Evolutionary conservation across 2,888 invertebrate genomes (phyloP).

Genomic region (Drosophila recens): DNA sequence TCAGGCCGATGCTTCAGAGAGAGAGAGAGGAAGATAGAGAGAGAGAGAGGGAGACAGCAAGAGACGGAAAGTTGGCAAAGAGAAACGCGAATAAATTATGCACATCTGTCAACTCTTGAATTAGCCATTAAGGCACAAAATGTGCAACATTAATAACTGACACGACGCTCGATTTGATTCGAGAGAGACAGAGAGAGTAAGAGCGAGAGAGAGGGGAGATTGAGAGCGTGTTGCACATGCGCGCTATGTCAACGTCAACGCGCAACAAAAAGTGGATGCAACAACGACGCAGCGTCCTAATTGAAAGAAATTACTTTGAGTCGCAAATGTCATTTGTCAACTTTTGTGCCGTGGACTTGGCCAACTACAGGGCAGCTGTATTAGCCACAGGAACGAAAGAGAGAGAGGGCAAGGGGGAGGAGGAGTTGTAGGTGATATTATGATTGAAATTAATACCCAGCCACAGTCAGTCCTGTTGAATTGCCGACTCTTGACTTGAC

Average conservation of each 20-base stretch:
- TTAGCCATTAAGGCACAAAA: constrained; percentile 85
- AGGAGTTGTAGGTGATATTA: constrained; percentile 46
- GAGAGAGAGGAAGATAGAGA: not conserved
- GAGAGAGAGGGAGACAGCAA: not conserved
- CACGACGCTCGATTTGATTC: constrained; percentile 84
- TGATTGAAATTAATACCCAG: constrained; percentile 76
- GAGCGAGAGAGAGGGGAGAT: constrained; percentile 11
- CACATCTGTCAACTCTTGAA: constrained; percentile 85
- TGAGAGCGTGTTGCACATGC: constrained; percentile 56
- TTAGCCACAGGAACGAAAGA: not conserved
- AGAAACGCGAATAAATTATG: constrained; percentile 84
- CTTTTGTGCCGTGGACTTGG: constrained; percentile 71
- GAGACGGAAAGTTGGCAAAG: constrained; percentile 31
- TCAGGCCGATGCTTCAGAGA: constrained; percentile 48
- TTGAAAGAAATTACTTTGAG: constrained; percentile 85
- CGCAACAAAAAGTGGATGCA: constrained; percentile 76
- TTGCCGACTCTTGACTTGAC: constrained; percentile 18
- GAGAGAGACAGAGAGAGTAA: constrained; percentile 33
- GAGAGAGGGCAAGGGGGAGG: not conserved
- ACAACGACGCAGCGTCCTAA: constrained; percentile 74
- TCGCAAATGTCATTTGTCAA: constrained; percentile 80
- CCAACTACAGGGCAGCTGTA: not conserved
- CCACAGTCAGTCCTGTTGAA: constrained; percentile 33
- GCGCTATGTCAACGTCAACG: constrained; percentile 84
- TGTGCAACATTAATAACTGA: constrained; percentile 86